Evolutionary conservation across 1,140 invertebrate genomes (phyloP).

Genomic region (Drosophila rhopaloa): DNA sequence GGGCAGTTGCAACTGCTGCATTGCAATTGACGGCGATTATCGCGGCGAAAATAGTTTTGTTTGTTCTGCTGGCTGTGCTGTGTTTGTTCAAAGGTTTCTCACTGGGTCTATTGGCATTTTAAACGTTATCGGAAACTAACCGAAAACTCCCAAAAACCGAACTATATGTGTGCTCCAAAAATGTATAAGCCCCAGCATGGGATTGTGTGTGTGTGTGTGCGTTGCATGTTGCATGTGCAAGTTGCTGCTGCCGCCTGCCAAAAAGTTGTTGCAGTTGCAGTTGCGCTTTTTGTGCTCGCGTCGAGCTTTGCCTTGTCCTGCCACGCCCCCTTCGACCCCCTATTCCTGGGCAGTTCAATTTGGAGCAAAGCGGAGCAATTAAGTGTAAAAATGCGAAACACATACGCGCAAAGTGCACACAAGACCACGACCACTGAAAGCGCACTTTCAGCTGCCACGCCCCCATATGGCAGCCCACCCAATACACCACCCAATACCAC

Average conservation of each 20-base stretch:
- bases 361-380: constrained; percentile 77
- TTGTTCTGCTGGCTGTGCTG: constrained; percentile 61
- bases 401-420: constrained; percentile 76
- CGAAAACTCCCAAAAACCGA: constrained; percentile 66
- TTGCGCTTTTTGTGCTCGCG: constrained; percentile 63
- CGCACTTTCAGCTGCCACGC: constrained; percentile 28
- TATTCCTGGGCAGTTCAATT: constrained; percentile 64
- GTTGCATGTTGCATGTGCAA: constrained; percentile 2
- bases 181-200: constrained; percentile 61
- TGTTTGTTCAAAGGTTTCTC: constrained; percentile 56
- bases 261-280: constrained; percentile 72
- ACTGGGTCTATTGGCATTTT: constrained; percentile 71
- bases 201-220: constrained; percentile 10
- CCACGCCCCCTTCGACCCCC: constrained; percentile 2
- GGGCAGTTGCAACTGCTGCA: constrained; percentile 53
- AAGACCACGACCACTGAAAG: constrained; percentile 43
- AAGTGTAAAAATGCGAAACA: constrained; percentile 82
- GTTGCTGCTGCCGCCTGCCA: constrained; percentile 21
- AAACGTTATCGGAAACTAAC: constrained; percentile 80
- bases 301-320: constrained; percentile 19
- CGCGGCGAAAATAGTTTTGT: constrained; percentile 73
- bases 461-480: neutral
- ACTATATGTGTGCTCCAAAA: constrained; percentile 41
- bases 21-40: constrained; percentile 80
- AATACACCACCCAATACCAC: neutral